phyloP scores from a whole-genome alignment of 2,888 invertebrate genomes.

The Nephrocerus scutellatus region DNA sequence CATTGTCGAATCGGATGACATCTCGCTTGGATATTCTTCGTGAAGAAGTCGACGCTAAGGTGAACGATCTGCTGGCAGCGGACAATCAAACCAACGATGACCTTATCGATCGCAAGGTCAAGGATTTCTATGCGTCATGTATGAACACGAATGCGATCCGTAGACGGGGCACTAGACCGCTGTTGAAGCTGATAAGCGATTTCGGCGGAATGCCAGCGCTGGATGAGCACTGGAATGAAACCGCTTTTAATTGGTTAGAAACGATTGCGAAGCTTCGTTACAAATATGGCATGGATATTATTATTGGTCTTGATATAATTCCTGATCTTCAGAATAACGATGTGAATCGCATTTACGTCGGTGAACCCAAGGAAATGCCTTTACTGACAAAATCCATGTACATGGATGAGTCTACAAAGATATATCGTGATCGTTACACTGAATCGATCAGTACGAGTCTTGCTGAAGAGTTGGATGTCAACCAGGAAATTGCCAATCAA shows the following conservation, averaged over 20 bases:
- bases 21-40: slow-evolving; percentile 34
- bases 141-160: slow-evolving; percentile 21
- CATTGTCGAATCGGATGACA: slow-evolving; percentile 17
- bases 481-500: slow-evolving; percentile 17
- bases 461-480: slow-evolving; percentile 25
- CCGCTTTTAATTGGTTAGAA: slow-evolving; percentile 36
- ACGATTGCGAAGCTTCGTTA: slow-evolving; percentile 27
- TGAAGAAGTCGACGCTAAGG: slow-evolving; percentile 29
- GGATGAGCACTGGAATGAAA: slow-evolving; percentile 28
- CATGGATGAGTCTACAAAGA: slow-evolving; percentile 20
- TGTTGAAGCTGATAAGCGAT: slow-evolving; percentile 27
- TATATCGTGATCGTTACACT: slow-evolving; percentile 12
- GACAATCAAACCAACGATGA: slow-evolving; percentile 20
- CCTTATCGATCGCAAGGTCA: slow-evolving; percentile 32
- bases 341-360: slow-evolving; percentile 30
- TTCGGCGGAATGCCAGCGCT: slow-evolving; percentile 39
- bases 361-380: slow-evolving; percentile 25
- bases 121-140: slow-evolving; percentile 39
- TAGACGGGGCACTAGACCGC: slow-evolving; percentile 23
- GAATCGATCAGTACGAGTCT: slow-evolving; percentile 22
- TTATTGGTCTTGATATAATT: slow-evolving; percentile 29
- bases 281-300: slow-evolving; percentile 27
- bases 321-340: slow-evolving; percentile 34
- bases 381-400: slow-evolving; percentile 30
- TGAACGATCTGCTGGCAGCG: slow-evolving; percentile 24